These are phyloP conservation scores for Helicolenus hilgendorfi DNA, from an alignment of 2,797 vertebrate genomes.

Conservation along the genomic window DNA sequence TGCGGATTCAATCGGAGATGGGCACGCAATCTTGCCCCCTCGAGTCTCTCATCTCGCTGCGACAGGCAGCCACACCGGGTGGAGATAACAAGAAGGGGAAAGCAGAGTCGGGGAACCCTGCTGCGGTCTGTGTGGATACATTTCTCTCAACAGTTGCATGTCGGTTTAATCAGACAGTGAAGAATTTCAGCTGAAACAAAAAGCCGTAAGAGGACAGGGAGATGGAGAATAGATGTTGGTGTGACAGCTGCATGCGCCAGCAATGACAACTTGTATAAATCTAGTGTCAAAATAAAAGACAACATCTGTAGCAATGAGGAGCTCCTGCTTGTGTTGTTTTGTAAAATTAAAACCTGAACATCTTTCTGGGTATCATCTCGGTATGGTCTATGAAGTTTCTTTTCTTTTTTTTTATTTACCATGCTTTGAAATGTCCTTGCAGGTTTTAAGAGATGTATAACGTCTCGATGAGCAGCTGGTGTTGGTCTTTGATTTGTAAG, in stretches of 20 bases:
- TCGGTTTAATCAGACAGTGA: slow-evolving; percentile 38
- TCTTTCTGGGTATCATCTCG: background rate
- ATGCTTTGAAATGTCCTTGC: background rate
- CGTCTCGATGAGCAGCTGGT: background rate
- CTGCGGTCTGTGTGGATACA: slow-evolving; percentile 16
- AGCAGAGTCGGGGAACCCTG: slow-evolving; percentile 31
- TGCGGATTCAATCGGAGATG: slow-evolving; percentile 76
- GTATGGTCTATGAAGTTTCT: background rate
- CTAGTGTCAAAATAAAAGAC: slow-evolving; percentile 3
- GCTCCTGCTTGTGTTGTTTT: background rate
- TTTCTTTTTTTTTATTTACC: background rate
- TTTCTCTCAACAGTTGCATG: slow-evolving; percentile 8
- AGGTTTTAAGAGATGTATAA: background rate
- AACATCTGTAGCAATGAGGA: background rate
- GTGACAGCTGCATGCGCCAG: slow-evolving; percentile 17
- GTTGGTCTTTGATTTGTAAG: background rate
- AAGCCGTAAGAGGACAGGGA: background rate
- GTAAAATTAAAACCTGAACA: background rate
- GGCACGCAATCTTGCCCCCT: slow-evolving; percentile 58
- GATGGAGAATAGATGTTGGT: background rate
- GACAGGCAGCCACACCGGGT: slow-evolving; percentile 50
- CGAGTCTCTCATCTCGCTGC: slow-evolving; percentile 51
- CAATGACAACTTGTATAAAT: slow-evolving; percentile 8
- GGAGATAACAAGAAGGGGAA: slow-evolving; percentile 59
- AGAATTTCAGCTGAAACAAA: slow-evolving; percentile 17